Evolutionary conservation across 2,113 vertebrate genomes (phyloP), one percentile per base, ranked within the genome.

Genomic region (Burhinus oedicnemus): DNA sequence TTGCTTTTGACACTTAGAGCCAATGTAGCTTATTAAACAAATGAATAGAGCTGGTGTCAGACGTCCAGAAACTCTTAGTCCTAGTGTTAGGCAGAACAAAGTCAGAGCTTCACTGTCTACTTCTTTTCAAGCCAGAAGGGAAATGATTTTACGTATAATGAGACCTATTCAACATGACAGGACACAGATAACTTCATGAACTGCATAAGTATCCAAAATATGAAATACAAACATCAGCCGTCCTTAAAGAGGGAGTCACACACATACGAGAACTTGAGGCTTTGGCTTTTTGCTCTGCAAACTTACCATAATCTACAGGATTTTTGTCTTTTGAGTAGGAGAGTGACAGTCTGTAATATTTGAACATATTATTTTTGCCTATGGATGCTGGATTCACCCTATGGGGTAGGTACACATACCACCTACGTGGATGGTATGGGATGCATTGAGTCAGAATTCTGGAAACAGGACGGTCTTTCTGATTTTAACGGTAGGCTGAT

Each of bases 261-360:
- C 25, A 34, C 32, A 45, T 7, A 13, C 0, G 30, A 23, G 15
- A 70, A 77, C 62, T 42, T 65, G 49, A 57, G n/a, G 6, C 18
- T 72, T 89, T 76, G 29, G 15, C 18, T 64, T 89, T 97, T 96
- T 96, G 42, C 74, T 90, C n/a, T 42, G 52, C 44, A 96, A 93
- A 95, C 18, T 47, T 62, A 27, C 74, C 58, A 10, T 62, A 86
- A n/a, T 34, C 75, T 36, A 68, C 21, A 86, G 52, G 25, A 49
- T 22, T 71, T 88, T 45, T 71, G 5, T 58, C 52, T 96, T 74
- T 78, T 92, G 76, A 88, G 38, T n/a, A 81, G 26, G 38, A 68
- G 32, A 94, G 82, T 47, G 62, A 70, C 17, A 86, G 52, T 20
- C 68, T 17, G 82, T 91, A 72, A 38, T 49, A 75, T 62, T 8